Percentiles rank a stretch among this genome's conserved stretches.
phyloP scores from a whole-genome alignment of 2,113 vertebrate species.

The Nyctibius bracteatus region DNA sequence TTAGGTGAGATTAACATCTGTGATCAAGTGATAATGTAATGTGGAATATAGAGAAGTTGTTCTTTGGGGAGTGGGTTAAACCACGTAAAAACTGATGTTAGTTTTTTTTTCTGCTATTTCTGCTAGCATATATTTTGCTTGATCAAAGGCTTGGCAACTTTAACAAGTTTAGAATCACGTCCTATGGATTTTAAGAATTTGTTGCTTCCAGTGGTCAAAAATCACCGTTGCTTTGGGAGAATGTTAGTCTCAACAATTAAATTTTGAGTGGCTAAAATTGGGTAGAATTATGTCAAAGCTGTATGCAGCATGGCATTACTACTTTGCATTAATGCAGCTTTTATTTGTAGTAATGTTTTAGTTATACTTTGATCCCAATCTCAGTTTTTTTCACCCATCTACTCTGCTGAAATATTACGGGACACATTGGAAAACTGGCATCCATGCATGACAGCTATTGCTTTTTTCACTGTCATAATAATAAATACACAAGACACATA shows the following conservation, averaged over 20 bases:
- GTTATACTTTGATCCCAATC: neutral
- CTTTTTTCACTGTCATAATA: neutral
- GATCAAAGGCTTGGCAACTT: neutral
- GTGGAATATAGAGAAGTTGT: neutral
- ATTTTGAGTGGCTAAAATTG: neutral
- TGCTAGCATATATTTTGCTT: neutral
- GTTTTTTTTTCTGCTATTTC: neutral
- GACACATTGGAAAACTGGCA: neutral
- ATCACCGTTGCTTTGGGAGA: neutral
- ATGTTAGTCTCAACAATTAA: neutral
- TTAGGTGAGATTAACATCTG: neutral
- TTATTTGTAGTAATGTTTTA: neutral
- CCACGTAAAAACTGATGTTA: neutral
- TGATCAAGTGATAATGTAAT: neutral
- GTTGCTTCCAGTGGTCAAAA: neutral
- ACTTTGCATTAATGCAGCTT: neutral
- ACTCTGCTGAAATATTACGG: neutral
- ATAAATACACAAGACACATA: neutral
- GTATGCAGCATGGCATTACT: neutral
- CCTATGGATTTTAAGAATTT: neutral
- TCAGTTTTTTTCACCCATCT: neutral
- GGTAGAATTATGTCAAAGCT: neutral
- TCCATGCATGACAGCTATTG: neutral
- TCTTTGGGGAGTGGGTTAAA: neutral
- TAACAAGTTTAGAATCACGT: neutral